Conservation (phyloP, 2,113 vertebrate species). For the Brachirus orientalis region DNA sequence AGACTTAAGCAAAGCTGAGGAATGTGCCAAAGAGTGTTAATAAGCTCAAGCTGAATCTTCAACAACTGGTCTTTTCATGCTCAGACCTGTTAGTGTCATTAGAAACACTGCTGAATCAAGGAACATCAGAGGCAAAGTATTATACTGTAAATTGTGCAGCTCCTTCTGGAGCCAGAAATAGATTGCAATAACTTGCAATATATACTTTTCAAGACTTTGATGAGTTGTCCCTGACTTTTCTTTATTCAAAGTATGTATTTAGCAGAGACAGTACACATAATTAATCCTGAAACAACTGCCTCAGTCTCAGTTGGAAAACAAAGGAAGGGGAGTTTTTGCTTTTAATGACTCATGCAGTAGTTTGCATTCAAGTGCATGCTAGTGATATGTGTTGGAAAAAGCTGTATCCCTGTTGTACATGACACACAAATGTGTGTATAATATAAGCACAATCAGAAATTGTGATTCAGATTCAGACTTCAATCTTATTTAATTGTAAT, state of each 20-base stretch:
- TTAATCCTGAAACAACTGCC: background rate
- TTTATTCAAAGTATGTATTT: background rate
- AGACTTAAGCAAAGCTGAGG: no score
- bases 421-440: no score
- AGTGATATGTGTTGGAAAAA: no score
- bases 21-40: background rate
- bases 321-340: background rate
- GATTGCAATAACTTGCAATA: background rate
- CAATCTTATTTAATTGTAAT: no score
- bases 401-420: no score
- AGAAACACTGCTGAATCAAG: no score
- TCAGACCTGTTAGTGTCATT: no score
- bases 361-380: background rate
- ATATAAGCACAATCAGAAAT: no score
- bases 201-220: background rate
- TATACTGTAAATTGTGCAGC: background rate
- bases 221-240: background rate
- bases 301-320: background rate
- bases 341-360: background rate
- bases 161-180: background rate
- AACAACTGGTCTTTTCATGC: no score
- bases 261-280: background rate
- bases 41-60: background rate
- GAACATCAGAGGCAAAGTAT: background rate
- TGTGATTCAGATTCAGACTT: no score